Base-by-base conservation (phyloP, 2,888 invertebrate genomes). In the Dinocampus coccinellae region DNA sequence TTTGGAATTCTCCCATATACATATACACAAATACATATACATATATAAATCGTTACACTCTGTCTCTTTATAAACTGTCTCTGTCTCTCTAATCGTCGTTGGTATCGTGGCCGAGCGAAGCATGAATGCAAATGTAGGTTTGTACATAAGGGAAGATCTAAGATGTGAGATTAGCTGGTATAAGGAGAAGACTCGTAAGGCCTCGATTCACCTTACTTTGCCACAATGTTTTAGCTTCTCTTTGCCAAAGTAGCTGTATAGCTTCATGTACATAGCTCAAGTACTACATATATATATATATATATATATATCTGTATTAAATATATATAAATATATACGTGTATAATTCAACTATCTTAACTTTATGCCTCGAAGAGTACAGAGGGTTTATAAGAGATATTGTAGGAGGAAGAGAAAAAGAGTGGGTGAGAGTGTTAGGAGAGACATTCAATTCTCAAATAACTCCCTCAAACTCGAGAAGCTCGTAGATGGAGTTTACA, bases 161-260 rank as follows among this genome's bases (percentile, higher is more conserved):
- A 83, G 83, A 83, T 84, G 83, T 82, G 78, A 83, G 83, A 83
- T 84, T 83, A 84, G 81, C 81, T 73, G 77, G 82, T 82, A 47
- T 47, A 83, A 81, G 80, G 81, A 82, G 82, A 80, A 47, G 76
- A 67, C 72, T 77, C 75, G 64, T 26, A 53, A 53, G 61, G 62
- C 61, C n/a, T 70, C 70, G 68, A 42, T 47, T 10, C 34, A 11
- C 36, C 34, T 20, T 55, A 42, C 42, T 10, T 34, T 58, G 26
- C 53, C 33, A 20, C 36, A 22, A 55, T 29, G 53, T 34, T 60
- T 61, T 26, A 52, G 39, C 24, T 57, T 55, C 22, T 53, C 63
- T 63, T 63, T 47, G 26, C 62, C 24, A 20, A 22, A 26, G 26
- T 39, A 61, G n/a, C n/a, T n/a, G n/a, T 34, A 16, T 36, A 34